These are phyloP conservation scores for Prionailurus bengalensis DNA, from an alignment of 2,113 vertebrate genomes.

Conservation along the genomic window DNA sequence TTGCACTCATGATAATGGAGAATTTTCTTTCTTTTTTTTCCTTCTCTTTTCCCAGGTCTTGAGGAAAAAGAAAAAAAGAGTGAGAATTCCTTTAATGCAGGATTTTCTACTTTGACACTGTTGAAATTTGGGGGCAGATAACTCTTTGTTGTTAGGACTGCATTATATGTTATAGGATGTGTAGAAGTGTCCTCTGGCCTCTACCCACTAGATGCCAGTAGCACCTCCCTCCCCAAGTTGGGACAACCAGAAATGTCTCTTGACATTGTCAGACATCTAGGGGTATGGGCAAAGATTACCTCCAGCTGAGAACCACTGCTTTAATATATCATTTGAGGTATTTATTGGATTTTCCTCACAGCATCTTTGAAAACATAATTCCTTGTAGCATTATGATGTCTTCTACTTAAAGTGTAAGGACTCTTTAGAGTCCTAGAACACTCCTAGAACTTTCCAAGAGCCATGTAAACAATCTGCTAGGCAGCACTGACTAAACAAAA, in stretches of 20 bases:
- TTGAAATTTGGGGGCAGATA: not conserved
- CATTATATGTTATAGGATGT: not conserved
- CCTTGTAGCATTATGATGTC: not conserved
- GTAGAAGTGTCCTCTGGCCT: not conserved
- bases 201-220: not conserved
- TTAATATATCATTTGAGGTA: not conserved
- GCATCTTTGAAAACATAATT: not conserved
- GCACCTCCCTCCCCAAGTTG: not conserved
- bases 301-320: not conserved
- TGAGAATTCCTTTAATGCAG: not conserved
- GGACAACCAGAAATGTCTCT: not conserved
- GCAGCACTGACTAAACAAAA: not conserved
- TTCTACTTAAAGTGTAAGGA: conserved; percentile 18
- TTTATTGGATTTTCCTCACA: not conserved
- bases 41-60: not conserved
- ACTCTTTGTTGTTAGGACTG: not conserved
- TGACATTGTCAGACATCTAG: not conserved
- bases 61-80: not conserved
- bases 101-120: not conserved
- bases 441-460: not conserved
- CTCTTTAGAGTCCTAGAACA: too few species aligned
- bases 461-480: not conserved
- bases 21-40: not conserved
- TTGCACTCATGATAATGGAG: not conserved
- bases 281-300: not conserved